These are phyloP conservation scores for Ferrisia virgata DNA, from an alignment of 2,888 invertebrate species.

Conservation along the genomic window DNA sequence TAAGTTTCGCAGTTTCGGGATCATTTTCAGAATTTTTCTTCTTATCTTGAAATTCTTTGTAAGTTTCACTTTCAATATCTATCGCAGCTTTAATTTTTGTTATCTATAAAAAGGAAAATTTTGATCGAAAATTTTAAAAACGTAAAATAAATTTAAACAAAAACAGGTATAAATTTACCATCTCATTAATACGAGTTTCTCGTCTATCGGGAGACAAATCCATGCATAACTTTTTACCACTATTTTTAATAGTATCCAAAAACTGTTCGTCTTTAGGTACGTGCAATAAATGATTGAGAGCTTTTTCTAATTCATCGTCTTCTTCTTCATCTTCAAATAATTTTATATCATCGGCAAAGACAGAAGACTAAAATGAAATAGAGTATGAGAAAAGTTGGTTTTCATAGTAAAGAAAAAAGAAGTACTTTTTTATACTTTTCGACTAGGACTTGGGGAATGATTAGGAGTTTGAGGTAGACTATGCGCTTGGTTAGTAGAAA, in stretches of 20 bases:
- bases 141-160: not conserved
- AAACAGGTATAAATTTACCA: slow-evolving; percentile 61
- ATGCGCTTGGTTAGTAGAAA: slow-evolving; percentile 54
- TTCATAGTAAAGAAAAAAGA: not conserved
- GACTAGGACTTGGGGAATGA: slow-evolving; percentile 61
- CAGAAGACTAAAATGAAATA: slow-evolving; percentile 28
- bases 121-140: not conserved
- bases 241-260: slow-evolving; percentile 83
- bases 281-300: slow-evolving; percentile 33
- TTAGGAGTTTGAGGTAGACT: slow-evolving; percentile 75
- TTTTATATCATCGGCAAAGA: slow-evolving; percentile 30
- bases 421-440: slow-evolving; percentile 54
- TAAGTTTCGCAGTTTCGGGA: slow-evolving; percentile 55
- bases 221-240: slow-evolving; percentile 77
- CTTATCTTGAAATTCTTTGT: slow-evolving; percentile 57
- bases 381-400: not conserved
- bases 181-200: slow-evolving; percentile 74
- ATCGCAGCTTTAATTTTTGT: slow-evolving; percentile 71
- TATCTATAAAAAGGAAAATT: slow-evolving; percentile 58
- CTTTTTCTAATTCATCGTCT: slow-evolving; percentile 41
- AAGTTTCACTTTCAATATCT: slow-evolving; percentile 63
- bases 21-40: slow-evolving; percentile 53
- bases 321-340: slow-evolving; percentile 33
- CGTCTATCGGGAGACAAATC: slow-evolving; percentile 67
- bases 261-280: slow-evolving; percentile 67